phyloP scores from a whole-genome alignment of 2,113 vertebrate genomes.

The Charina bottae region DNA sequence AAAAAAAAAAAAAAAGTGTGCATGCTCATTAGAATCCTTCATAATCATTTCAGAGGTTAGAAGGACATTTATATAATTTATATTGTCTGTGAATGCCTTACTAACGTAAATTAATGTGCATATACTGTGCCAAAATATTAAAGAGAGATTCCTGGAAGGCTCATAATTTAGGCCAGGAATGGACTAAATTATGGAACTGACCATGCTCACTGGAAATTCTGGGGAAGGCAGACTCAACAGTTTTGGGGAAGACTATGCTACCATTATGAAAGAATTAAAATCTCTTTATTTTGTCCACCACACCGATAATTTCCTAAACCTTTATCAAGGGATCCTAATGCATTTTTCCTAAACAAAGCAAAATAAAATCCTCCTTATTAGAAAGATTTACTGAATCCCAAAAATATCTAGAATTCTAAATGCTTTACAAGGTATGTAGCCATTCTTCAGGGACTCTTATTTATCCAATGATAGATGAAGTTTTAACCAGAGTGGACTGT shows the following conservation, averaged over 20 bases:
- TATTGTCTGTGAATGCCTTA: neutral
- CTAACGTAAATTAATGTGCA: neutral
- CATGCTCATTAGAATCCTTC: neutral
- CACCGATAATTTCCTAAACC: neutral
- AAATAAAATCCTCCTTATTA: neutral
- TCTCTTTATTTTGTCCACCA: neutral
- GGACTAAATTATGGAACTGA: neutral
- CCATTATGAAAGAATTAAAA: neutral
- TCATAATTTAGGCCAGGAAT: neutral
- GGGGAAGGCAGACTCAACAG: neutral
- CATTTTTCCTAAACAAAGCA: neutral
- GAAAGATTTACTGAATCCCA: neutral
- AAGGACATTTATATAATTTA: neutral
- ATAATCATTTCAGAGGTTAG: conserved; percentile 28
- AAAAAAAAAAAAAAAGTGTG: neutral
- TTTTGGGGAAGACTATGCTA: neutral
- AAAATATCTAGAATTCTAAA: neutral
- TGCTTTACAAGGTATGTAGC: neutral
- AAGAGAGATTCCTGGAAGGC: neutral
- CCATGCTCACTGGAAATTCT: neutral
- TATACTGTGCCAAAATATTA: neutral
- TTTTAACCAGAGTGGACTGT: neutral
- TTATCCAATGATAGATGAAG: neutral
- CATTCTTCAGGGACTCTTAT: neutral
- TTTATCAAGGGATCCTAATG: neutral